Evolutionary conservation across 2,797 vertebrate genomes (phyloP), one percentile per base, ranked within the genome.

Genomic region (Pterois miles): DNA sequence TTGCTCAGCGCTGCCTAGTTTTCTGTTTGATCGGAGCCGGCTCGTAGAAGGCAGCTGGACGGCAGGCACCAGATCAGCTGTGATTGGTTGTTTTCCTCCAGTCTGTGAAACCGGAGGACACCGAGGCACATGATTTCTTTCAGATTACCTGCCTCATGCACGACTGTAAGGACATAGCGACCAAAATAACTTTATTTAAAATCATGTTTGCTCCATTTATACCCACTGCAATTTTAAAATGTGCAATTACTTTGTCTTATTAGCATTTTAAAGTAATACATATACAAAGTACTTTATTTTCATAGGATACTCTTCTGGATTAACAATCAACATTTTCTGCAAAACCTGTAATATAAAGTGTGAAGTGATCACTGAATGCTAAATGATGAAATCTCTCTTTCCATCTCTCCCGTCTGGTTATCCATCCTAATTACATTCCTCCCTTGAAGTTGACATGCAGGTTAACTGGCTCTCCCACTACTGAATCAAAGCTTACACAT

Each of bases 381-480:
- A 18, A 43, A 67, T 67, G 65, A 48, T 48, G 46, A 48, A 66
- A 77, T 65, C 38, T 14, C 4, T 36, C 29, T 52, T 70, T 22
- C 62, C 36, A 63, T 48, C 18, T 34, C 50, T 65, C 62, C 52
- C 58, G 38, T 65, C 80, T 63, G 72, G 27, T 33, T 22, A 38
- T 80, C 69, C 40, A 29, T 74, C 74, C 76, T 83, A 65, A 86
- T 83, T 69, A 81, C 60, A 74, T 34, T 23, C 73, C 59, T 65
- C 66, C 69, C 33, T 66, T 67, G 46, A 81, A 84, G 78, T 14
- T 66, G 80, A 86, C 79, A 87, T 2, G 50, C n/a, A 66, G 78
- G 74, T 79, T 80, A 87, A 86, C 62, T 46, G 74, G 29, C 65
- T 83, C 65, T 63, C 57, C 23, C 27, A 16, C 57, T 10, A 48